A percentile compares a stretch with the other conserved stretches of the same genome.
Conservation (phyloP, 2,797 vertebrate species). For the Sardinella longiceps region DNA sequence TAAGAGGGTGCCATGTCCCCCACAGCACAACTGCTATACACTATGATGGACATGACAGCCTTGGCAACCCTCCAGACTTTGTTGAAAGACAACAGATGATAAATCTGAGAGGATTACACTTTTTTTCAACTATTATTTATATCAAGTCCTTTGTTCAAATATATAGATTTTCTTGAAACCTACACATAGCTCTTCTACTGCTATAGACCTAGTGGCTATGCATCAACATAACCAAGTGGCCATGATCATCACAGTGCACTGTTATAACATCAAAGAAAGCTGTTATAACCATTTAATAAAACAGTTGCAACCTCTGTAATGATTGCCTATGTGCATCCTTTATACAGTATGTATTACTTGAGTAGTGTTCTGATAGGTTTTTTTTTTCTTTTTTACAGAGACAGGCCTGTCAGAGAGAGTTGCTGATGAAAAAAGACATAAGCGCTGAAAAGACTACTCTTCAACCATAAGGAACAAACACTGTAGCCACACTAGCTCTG, state of each 20-base stretch:
- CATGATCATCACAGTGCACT: not conserved
- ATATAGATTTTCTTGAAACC: no score
- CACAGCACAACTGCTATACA: not conserved
- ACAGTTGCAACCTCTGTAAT: not conserved
- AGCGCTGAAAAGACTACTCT: no score
- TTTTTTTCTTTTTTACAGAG: not conserved
- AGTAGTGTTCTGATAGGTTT: not conserved
- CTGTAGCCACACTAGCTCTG: not conserved
- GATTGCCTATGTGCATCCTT: not conserved
- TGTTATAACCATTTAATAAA: not conserved
- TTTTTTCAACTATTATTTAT: no score
- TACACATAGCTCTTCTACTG: no score
- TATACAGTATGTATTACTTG: not conserved
- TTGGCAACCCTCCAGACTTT: not conserved
- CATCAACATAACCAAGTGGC: not conserved
- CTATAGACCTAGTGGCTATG: no score
- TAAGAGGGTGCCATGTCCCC: not conserved
- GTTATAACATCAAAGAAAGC: not conserved
- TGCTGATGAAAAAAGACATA: no score
- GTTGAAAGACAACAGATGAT: not conserved
- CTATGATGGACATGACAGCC: not conserved
- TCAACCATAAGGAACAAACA: not conserved
- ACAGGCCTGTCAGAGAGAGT: no score
- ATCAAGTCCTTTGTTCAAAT: no score
- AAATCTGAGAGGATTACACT: no score